Percentiles rank a stretch among this genome's conserved stretches.
Conservation (phyloP, 2,113 vertebrate genomes). For the Festucalex cinctus region DNA sequence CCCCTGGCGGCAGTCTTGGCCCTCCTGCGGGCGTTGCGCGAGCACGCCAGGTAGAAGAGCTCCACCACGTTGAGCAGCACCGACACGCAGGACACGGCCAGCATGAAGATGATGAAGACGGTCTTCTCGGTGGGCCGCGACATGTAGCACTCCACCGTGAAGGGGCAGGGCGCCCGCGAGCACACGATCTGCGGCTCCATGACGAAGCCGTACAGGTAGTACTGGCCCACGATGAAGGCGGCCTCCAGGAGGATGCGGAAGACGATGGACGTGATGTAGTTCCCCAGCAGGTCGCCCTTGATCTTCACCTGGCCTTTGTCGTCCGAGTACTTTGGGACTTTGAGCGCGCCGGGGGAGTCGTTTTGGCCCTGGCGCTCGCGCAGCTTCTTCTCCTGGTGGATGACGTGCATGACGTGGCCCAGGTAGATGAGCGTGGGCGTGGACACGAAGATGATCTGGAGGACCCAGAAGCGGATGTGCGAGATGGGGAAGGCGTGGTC, state of each 20-base stretch:
- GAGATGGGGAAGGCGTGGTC: constrained; percentile 94
- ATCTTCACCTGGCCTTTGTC: constrained; percentile 81
- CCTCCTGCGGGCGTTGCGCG: constrained; percentile 10
- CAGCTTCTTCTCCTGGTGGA: constrained; percentile 87
- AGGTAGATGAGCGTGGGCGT: constrained; percentile 90
- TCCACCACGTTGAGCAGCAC: constrained; percentile 87
- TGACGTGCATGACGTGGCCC: constrained; percentile 85
- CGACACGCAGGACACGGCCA: constrained; percentile 80
- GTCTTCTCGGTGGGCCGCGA: constrained; percentile 95
- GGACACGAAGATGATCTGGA: constrained; percentile 93
- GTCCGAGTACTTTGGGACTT: constrained; percentile 71
- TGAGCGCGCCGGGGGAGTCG: constrained; percentile 30
- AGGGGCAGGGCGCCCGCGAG: constrained; percentile 83
- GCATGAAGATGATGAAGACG: constrained; percentile 87
- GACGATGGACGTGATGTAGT: constrained; percentile 85
- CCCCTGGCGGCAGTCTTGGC: constrained; percentile 14
- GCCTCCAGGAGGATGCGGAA: constrained; percentile 87
- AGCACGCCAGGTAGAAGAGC: constrained; percentile 82
- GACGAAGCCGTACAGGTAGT: constrained; percentile 89
- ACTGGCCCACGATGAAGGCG: constrained; percentile 89
- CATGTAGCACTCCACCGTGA: constrained; percentile 94
- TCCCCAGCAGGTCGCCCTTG: constrained; percentile 83
- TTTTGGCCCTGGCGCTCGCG: constrained; percentile 24
- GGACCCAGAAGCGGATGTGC: constrained; percentile 94
- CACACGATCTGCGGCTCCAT: constrained; percentile 83